These are phyloP conservation scores for Linurgus olivaceus DNA, from an alignment of 2,797 vertebrate genomes.

Conservation along the genomic window DNA sequence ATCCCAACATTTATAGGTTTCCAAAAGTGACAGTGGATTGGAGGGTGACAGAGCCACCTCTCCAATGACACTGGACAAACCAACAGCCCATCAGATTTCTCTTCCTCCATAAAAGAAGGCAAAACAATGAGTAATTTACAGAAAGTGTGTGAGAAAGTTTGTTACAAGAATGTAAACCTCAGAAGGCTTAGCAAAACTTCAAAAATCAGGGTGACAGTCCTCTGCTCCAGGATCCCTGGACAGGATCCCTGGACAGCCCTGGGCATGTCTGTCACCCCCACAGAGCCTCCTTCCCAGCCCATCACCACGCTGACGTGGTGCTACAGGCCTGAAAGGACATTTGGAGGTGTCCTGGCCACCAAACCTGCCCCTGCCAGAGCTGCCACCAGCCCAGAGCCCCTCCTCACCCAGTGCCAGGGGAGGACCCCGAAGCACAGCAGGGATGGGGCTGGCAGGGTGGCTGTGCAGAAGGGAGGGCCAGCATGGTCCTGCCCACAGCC, in stretches of 20 bases:
- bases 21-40: too few species aligned
- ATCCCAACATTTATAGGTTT: too few species aligned
- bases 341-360: not conserved
- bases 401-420: accelerated
- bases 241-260: not conserved
- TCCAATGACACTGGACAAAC: too few species aligned
- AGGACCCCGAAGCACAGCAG: not conserved
- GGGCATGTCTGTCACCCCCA: not conserved
- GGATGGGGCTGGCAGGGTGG: not conserved
- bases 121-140: too few species aligned
- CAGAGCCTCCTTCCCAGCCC: not conserved
- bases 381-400: accelerated
- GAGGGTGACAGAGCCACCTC: too few species aligned
- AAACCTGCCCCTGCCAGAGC: not conserved
- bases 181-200: too few species aligned
- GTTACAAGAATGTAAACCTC: too few species aligned
- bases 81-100: too few species aligned
- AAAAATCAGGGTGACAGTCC: too few species aligned
- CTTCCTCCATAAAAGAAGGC: too few species aligned
- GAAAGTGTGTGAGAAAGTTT: too few species aligned
- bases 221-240: not conserved
- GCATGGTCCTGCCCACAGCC: accelerated
- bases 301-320: not conserved
- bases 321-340: not conserved
- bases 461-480: not conserved